Evolutionary conservation across 1,140 invertebrate genomes (phyloP).

Genomic region (Diorhabda sublineata): DNA sequence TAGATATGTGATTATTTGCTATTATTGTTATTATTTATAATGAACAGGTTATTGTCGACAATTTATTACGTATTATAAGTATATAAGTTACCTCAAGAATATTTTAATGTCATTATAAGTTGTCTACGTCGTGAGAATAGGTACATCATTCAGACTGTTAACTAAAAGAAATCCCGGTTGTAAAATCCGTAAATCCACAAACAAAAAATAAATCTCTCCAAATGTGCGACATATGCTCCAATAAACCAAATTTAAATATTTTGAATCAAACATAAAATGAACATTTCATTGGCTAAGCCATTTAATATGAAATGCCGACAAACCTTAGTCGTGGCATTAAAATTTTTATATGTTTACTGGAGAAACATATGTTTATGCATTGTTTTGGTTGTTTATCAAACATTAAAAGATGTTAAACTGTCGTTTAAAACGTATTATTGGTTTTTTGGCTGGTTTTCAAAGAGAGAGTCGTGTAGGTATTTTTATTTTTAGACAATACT

Average conservation of each 20-base stretch:
- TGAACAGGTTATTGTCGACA: too few relatives aligned
- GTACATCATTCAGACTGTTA: slow-evolving; percentile 1
- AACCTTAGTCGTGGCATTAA: slow-evolving; percentile 32
- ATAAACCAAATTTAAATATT: slow-evolving; percentile 31
- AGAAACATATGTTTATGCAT: slow-evolving; percentile 32
- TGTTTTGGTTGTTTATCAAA: slow-evolving; percentile 41
- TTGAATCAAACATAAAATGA: slow-evolving; percentile 36
- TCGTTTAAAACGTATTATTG: slow-evolving; percentile 18
- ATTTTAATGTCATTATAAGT: too few relatives aligned
- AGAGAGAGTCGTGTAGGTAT: slow-evolving; percentile 21
- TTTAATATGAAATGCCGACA: slow-evolving; percentile 34
- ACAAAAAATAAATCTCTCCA: slow-evolving; percentile 20
- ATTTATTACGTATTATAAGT: too few relatives aligned
- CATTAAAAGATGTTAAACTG: slow-evolving; percentile 30
- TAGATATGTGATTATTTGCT: too few relatives aligned
- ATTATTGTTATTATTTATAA: too few relatives aligned
- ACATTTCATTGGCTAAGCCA: slow-evolving; percentile 30
- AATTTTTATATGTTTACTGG: slow-evolving; percentile 40
- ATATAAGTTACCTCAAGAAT: too few relatives aligned
- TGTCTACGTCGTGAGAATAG: neutral
- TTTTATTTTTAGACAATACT: slow-evolving; percentile 3
- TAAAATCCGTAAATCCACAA: slow-evolving; percentile 12
- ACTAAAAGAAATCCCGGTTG: slow-evolving; percentile 12
- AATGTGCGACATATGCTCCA: slow-evolving; percentile 30
- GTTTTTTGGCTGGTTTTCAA: slow-evolving; percentile 26